Conservation (phyloP, 2,113 vertebrate genomes). For the Naja naja region DNA sequence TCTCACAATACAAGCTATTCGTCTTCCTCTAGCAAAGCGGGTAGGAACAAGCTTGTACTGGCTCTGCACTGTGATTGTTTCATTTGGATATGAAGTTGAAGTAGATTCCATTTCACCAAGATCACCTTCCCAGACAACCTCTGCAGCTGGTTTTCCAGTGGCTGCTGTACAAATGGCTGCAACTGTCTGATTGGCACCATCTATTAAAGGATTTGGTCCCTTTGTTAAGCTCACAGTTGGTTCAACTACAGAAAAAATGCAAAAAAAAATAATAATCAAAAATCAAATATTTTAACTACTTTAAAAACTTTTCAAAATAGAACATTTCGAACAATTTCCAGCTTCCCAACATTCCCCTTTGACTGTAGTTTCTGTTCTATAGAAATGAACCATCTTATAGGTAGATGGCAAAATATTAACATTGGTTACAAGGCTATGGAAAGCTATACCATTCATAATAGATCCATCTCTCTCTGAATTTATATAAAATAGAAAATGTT, state of each 20-base stretch:
- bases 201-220: conserved; percentile 81
- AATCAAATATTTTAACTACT: not conserved
- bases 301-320: not conserved
- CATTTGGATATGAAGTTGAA: conserved; percentile 77
- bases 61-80: conserved; percentile 81
- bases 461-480: not conserved
- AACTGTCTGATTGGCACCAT: conserved; percentile 82
- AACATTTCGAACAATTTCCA: not conserved
- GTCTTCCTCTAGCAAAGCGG: conserved; percentile 82
- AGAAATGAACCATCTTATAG: not conserved
- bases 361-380: not conserved
- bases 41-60: conserved; percentile 83
- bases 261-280: not conserved
- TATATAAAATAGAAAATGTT: not conserved
- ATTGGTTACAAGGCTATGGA: not conserved
- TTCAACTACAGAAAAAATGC: conserved; percentile 77
- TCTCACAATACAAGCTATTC: conserved; percentile 87
- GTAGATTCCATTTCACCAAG: conserved; percentile 78
- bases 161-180: conserved; percentile 92
- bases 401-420: not conserved
- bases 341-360: not conserved
- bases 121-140: conserved; percentile 87
- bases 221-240: conserved; percentile 87
- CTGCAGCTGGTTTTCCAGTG: conserved; percentile 87
- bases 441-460: not conserved